Conservation (phyloP, 2,888 invertebrate genomes). For the Plagodis pulveraria region DNA sequence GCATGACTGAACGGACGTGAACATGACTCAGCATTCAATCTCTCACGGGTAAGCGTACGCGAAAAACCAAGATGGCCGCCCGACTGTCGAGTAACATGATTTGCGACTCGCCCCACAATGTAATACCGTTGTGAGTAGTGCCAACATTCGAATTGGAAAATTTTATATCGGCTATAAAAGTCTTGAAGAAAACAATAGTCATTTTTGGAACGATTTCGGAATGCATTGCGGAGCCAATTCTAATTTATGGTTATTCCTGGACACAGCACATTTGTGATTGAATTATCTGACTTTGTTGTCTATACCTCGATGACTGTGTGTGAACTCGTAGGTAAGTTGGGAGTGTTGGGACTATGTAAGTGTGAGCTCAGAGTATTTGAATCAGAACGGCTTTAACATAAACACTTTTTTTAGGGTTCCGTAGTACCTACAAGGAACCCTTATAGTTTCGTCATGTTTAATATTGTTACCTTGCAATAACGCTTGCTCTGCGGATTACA, state of each 20-base stretch:
- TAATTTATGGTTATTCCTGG: slow-evolving; percentile 1
- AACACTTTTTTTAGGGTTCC: too few species aligned
- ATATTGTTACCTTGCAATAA: too few species aligned
- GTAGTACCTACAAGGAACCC: too few species aligned
- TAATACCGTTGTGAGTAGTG: slow-evolving; percentile 55
- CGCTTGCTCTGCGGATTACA: too few species aligned
- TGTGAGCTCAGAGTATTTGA: too few species aligned
- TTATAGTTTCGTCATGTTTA: too few species aligned
- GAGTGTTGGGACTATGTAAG: too few species aligned
- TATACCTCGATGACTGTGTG: too few species aligned
- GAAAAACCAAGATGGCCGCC: slow-evolving; percentile 63
- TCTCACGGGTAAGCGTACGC: slow-evolving; percentile 54
- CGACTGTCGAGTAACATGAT: slow-evolving; percentile 61
- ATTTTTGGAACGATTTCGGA: slow-evolving; percentile 8
- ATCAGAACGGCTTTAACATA: too few species aligned
- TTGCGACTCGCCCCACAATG: slow-evolving; percentile 61
- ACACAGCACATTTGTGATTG: neutral
- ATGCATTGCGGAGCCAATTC: slow-evolving; percentile 1
- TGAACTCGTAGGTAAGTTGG: too few species aligned
- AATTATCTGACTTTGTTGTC: too few species aligned
- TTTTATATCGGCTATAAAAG: slow-evolving; percentile 51
- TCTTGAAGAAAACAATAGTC: slow-evolving; percentile 24
- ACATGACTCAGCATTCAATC: slow-evolving; percentile 50
- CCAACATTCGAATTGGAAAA: slow-evolving; percentile 63
- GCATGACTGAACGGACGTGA: slow-evolving; percentile 28